A percentile compares a stretch with the other conserved stretches of the same genome.
Evolutionary conservation across 92 coral and sea anemone species (phyloP).

Genomic region (Paragorgia papillata): DNA sequence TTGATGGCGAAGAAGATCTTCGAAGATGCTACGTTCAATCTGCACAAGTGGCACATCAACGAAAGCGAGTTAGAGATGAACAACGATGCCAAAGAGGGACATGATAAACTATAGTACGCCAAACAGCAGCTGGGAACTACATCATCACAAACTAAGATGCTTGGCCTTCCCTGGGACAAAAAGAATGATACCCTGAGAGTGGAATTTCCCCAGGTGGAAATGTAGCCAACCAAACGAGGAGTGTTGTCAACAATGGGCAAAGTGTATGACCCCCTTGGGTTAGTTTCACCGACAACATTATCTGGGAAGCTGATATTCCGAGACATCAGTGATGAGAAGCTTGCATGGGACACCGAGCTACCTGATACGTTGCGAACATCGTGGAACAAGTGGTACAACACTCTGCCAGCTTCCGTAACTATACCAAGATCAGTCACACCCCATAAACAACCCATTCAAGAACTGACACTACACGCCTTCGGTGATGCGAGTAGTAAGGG

Average conservation of each 20-base stretch:
- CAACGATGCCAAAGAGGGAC: neutral
- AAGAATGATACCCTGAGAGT: neutral
- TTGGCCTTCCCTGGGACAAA: constrained; percentile 17
- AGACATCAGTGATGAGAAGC: constrained; percentile 45
- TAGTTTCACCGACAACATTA: constrained; percentile 28
- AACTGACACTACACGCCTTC: constrained; percentile 7
- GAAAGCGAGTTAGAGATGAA: constrained; percentile 14
- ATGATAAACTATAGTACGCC: neutral
- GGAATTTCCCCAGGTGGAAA: neutral
- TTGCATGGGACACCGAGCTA: constrained; percentile 48
- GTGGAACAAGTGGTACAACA: neutral
- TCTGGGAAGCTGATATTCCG: constrained; percentile 50
- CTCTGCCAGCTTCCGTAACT: neutral
- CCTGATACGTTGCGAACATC: neutral
- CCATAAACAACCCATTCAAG: neutral
- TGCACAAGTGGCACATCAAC: constrained; percentile 9
- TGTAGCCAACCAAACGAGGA: constrained; percentile 8
- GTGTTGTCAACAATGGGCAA: constrained; percentile 13
- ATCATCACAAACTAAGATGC: neutral
- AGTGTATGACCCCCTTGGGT: constrained; percentile 30
- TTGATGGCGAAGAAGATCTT: neutral
- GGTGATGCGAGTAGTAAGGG: constrained; percentile 35
- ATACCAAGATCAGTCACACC: neutral
- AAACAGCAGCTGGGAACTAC: constrained; percentile 4
- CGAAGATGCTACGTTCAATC: constrained; percentile 4